A percentile compares a stretch with the other conserved stretches of the same genome.
phyloP scores from a whole-genome alignment of 2,888 invertebrate genomes.

The Nineta flava region DNA sequence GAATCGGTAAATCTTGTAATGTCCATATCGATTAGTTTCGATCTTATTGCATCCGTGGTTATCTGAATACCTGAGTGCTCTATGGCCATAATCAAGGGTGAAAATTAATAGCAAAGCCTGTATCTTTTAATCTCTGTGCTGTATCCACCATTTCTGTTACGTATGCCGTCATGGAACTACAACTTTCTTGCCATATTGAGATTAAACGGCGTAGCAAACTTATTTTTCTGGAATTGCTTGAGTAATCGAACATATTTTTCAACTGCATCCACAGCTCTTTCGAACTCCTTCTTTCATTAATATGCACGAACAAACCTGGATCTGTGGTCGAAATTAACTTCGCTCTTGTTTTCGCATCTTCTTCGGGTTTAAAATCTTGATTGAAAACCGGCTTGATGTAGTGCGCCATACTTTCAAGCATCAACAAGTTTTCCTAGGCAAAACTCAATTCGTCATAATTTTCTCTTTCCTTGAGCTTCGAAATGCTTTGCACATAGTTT shows the following conservation, averaged over 20 bases:
- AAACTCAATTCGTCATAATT: too few species aligned
- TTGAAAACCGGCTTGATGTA: too few species aligned
- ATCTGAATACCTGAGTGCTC: constrained; percentile 10
- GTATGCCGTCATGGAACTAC: too few species aligned
- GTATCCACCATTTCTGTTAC: too few species aligned
- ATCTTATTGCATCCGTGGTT: constrained; percentile 8
- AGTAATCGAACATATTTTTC: not conserved
- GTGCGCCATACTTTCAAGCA: too few species aligned
- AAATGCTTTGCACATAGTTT: too few species aligned
- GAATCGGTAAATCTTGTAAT: too few species aligned
- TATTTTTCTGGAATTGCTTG: not conserved
- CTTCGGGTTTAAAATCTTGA: too few species aligned
- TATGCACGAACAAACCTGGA: not conserved
- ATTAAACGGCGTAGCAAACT: not conserved
- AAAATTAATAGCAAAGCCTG: not conserved
- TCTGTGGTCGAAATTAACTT: not conserved
- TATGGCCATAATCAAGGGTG: constrained; percentile 13
- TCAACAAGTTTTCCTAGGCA: too few species aligned
- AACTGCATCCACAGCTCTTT: not conserved
- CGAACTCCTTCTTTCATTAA: not conserved
- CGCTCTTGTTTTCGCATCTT: not conserved
- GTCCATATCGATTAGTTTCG: constrained; percentile 2
- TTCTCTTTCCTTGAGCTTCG: too few species aligned
- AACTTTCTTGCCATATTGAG: too few species aligned
- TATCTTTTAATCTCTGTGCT: not conserved